Base-by-base conservation (phyloP, 2,888 invertebrate genomes). In the Diadegma fenestrale region DNA sequence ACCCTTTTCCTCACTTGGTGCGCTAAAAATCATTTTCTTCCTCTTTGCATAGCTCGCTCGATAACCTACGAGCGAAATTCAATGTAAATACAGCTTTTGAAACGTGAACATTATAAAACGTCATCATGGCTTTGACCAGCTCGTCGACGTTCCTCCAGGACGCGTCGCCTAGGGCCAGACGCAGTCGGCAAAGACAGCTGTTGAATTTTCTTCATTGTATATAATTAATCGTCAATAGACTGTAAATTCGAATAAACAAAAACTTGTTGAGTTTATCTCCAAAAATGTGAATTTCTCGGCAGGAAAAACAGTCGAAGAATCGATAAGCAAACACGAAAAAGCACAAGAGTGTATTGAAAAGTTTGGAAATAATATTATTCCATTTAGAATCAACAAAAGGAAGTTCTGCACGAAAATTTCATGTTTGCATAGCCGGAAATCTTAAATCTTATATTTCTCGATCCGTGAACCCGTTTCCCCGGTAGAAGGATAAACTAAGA, bases 381-480 rank as follows among this genome's bases (percentile, higher is more conserved):
- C 22, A 66, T 66, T 41, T 12, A 37, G 12, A 43, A 43, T 12
- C 41, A 30, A 26, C 14, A 26, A 73, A 37, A 54, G 37, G 0
- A 33, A 54, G 33, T 19, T 2, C 10, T 8, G n/a, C 12, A 30
- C 26, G 8, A 45, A 75, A 54, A 45, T 75, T n/a, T 8, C 43
- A 6, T 51, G 33, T 71, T 17, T 72, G 19, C 14, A 71, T 51
- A 30, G 30, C 33, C 30, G 48, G 14, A 61, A 73, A 73, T 61
- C 12, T 37, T 72, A 45, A 61, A 78, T 75, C 14, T 37, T 3
- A 61, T 63, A 69, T 61, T 48, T 69, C 7, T 68, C 66, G 22
- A 63, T 79, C 30, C 33, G 45, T 54, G 14, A 58, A 51, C 63
- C 22, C 63, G 75, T 68, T 58, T 76, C 30, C 14, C 26, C 45